These are phyloP conservation scores for Drosophila navojoa DNA, from an alignment of 1,140 invertebrate genomes.

Conservation along the genomic window DNA sequence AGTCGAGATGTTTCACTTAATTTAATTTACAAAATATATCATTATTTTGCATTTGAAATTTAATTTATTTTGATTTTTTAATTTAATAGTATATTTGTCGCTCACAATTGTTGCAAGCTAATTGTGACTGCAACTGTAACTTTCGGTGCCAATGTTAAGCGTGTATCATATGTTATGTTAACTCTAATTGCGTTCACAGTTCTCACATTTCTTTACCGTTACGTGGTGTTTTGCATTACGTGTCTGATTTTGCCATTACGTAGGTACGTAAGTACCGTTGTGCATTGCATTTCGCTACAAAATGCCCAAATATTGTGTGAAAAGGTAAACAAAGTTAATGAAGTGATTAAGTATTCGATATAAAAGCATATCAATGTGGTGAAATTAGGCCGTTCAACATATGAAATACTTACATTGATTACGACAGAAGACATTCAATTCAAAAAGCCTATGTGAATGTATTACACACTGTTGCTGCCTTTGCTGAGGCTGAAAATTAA, in stretches of 20 bases:
- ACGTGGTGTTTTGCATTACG: slow-evolving; percentile 6
- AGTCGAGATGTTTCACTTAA: too few relatives aligned
- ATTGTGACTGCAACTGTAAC: neutral
- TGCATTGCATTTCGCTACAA: slow-evolving; percentile 50
- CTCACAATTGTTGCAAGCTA: too few relatives aligned
- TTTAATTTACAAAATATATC: too few relatives aligned
- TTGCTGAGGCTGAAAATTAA: slow-evolving; percentile 62
- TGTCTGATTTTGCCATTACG: slow-evolving; percentile 39
- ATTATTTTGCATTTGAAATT: too few relatives aligned
- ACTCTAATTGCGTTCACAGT: slow-evolving; percentile 10
- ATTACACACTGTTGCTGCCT: slow-evolving; percentile 49
- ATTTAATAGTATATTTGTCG: too few relatives aligned
- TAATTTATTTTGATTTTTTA: too few relatives aligned
- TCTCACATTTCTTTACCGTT: slow-evolving; percentile 10
- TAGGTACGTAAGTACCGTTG: slow-evolving; percentile 40
- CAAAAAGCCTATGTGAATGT: slow-evolving; percentile 9
- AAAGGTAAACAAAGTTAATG: slow-evolving; percentile 46
- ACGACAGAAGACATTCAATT: neutral
- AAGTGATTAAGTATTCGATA: slow-evolving; percentile 13
- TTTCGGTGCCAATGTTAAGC: neutral
- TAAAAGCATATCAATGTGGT: slow-evolving; percentile 1
- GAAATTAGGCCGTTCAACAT: neutral
- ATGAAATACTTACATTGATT: neutral
- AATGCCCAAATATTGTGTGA: slow-evolving; percentile 52
- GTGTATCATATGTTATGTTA: slow-evolving; percentile 4